These are phyloP conservation scores for Leptogaster cylindrica DNA, from an alignment of 2,888 invertebrate genomes.

Conservation along the genomic window DNA sequence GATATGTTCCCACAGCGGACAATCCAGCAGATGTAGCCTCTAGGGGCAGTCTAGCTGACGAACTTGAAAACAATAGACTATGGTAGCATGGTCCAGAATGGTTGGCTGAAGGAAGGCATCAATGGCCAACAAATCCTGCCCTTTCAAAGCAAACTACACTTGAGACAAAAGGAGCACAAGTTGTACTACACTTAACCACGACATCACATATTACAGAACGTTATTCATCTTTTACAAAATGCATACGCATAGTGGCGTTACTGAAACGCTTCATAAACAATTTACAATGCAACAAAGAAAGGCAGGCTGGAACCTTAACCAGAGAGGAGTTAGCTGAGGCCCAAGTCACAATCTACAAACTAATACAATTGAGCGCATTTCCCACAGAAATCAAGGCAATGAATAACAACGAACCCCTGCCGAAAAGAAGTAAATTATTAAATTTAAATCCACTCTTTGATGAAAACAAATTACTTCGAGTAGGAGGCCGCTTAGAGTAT, in stretches of 20 bases:
- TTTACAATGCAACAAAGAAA: not conserved
- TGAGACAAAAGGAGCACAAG: not conserved
- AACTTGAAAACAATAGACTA: too few species aligned
- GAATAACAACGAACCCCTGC: not conserved
- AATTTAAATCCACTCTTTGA: not conserved
- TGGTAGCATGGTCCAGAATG: too few species aligned
- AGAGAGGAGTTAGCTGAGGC: not conserved
- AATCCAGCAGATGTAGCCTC: not conserved
- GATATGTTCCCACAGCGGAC: not conserved
- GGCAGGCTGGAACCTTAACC: not conserved
- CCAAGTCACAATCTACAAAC: not conserved
- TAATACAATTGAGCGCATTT: not conserved
- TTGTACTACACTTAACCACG: not conserved
- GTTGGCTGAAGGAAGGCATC: too few species aligned
- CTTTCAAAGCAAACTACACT: too few species aligned
- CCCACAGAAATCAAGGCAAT: not conserved
- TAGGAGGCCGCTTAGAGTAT: not conserved
- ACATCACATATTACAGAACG: not conserved
- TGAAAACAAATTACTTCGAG: not conserved
- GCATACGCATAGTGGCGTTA: not conserved
- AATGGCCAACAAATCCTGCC: too few species aligned
- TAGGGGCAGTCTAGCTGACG: not conserved
- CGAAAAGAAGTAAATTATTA: not conserved
- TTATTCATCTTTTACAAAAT: not conserved
- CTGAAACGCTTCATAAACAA: not conserved